Evolutionary conservation across 2,888 invertebrate genomes (phyloP), one percentile per base, ranked within the genome.

Genomic region (Thysanoteuthis rhombus): DNA sequence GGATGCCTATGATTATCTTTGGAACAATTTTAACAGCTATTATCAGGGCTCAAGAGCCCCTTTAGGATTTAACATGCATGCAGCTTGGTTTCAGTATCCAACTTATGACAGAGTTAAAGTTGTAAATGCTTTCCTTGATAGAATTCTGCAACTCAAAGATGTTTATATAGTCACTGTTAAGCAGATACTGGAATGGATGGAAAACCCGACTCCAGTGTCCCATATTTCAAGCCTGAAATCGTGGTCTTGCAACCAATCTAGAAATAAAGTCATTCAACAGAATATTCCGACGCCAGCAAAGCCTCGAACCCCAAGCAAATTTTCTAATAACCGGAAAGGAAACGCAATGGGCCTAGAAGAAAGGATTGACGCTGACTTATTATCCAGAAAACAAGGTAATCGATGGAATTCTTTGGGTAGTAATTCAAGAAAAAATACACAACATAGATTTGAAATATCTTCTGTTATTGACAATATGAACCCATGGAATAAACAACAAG

Each of bases 31-130:
- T 96, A 98, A 98, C 89, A 97, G 97, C 1, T 98, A 98, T 95
- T 98, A 98, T 96, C 95, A 97, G 0, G 97, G 97, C 10, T 98
- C 97, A 95, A 90, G 95, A 94, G 98, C 98, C 0, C 99, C 99
- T 0, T 98, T 98, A 94, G 98, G 98, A 1, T 97, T 99, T 40
- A 98, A 98, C 96, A 98, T 99, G 94, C 98, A 98, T 96, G 98
- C 98, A 0, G 98, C 98, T 0, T 99, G 98, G 98, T 98, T 99
- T 39, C 52, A 28, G 39, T 58, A 47, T 32, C 28, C 98, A 96
- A 98, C 98, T 95, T 97, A 98, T 38, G 39, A 89, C 25, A 93
- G 93, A 52, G 36, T 94, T 38, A 93, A 93, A 75, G 96, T 95
- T 1, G 93, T 96, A 38, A 93, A 94, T 58, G 94, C 93, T 90